These are phyloP conservation scores for Brachionus rubens DNA, from an alignment of 1,140 invertebrate genomes.

Conservation along the genomic window DNA sequence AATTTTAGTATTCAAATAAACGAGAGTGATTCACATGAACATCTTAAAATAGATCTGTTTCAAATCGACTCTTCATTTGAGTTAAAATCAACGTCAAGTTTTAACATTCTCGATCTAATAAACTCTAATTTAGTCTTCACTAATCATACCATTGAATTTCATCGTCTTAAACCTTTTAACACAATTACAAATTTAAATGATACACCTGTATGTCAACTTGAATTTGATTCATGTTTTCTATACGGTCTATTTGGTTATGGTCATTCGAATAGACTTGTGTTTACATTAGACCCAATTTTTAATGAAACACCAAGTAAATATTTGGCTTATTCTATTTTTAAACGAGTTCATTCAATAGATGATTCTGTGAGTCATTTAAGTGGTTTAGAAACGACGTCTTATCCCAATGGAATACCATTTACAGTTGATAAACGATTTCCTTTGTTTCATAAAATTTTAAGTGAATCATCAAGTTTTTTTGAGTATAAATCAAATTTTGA, in stretches of 20 bases:
- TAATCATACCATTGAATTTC: not conserved
- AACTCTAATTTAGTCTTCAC: not conserved
- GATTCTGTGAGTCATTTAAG: too few species aligned
- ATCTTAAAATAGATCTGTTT: not conserved
- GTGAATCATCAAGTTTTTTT: not conserved
- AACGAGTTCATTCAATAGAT: not conserved
- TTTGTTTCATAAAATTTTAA: not conserved
- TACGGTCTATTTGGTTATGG: slow-evolving; percentile 17
- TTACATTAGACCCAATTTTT: not conserved
- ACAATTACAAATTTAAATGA: not conserved
- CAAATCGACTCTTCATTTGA: not conserved
- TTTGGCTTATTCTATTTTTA: not conserved
- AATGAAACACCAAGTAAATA: not conserved
- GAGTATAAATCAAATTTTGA: not conserved
- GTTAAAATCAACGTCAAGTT: not conserved
- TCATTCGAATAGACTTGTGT: not conserved
- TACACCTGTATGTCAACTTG: not conserved
- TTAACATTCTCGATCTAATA: not conserved
- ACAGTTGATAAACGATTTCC: not conserved
- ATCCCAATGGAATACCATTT: not conserved
- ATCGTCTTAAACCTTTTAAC: not conserved
- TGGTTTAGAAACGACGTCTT: not conserved
- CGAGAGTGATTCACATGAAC: not conserved
- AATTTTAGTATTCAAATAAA: not conserved
- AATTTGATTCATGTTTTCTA: slow-evolving; percentile 4